Evolutionary conservation across 2,888 invertebrate species (phyloP).

Genomic region (Sinelater perroti): DNA sequence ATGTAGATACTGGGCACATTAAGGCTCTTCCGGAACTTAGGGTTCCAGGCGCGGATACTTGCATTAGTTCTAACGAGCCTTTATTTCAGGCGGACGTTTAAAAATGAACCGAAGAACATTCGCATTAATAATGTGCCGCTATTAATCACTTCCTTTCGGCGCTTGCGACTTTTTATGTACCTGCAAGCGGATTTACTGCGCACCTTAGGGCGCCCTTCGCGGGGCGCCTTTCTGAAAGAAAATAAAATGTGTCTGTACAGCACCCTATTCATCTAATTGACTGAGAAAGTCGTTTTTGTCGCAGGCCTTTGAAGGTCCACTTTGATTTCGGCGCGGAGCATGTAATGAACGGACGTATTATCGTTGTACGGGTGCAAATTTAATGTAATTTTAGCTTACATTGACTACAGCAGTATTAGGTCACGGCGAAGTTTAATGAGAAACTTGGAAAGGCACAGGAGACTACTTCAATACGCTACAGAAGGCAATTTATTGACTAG

Average conservation of each 20-base stretch:
- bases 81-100: conserved; percentile 16
- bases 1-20: background rate
- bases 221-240: conserved; percentile 5
- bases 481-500: no score
- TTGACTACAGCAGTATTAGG: no score
- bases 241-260: conserved; percentile 17
- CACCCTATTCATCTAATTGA: conserved; percentile 20
- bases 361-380: no score
- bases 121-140: conserved; percentile 28
- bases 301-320: no score
- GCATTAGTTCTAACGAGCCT: conserved; percentile 14
- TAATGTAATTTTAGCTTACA: no score
- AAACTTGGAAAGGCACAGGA: no score
- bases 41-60: no score
- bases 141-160: conserved; percentile 28
- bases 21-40: background rate
- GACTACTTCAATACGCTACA: no score
- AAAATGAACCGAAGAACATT: conserved; percentile 31
- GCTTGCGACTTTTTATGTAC: conserved; percentile 20
- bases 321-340: no score
- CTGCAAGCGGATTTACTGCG: conserved; percentile 22
- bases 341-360: no score
- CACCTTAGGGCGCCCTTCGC: conserved; percentile 13
- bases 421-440: no score
- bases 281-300: conserved; percentile 8